Percentiles rank a stretch among this genome's conserved stretches.
Evolutionary conservation across 2,797 vertebrate species (phyloP).

Genomic region (Morus bassanus): DNA sequence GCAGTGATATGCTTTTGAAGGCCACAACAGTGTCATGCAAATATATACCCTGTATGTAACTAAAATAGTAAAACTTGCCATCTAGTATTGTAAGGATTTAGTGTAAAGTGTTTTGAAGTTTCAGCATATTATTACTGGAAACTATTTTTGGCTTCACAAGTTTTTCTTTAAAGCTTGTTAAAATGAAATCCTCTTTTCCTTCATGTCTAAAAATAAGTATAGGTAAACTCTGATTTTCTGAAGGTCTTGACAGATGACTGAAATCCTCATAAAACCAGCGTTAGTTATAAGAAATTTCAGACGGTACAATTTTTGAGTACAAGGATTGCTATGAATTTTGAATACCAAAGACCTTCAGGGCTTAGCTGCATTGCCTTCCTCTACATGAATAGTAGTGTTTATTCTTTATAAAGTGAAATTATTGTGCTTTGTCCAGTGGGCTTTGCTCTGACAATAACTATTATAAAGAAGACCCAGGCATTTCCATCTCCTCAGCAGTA

Average conservation of each 20-base stretch:
- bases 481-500: constrained; percentile 9
- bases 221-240: constrained; percentile 31
- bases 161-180: constrained; percentile 36
- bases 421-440: constrained; percentile 33
- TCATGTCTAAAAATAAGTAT: constrained; percentile 37
- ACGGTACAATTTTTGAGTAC: neutral
- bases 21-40: neutral
- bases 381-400: neutral
- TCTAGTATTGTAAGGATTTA: constrained; percentile 18
- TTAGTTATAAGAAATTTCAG: neutral
- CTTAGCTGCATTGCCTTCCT: neutral
- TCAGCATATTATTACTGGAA: constrained; percentile 11
- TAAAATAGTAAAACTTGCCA: neutral
- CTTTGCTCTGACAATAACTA: constrained; percentile 21
- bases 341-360: neutral
- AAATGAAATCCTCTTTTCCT: constrained; percentile 45
- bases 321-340: neutral
- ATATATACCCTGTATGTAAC: neutral
- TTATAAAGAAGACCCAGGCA: constrained; percentile 8
- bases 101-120: constrained; percentile 27
- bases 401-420: constrained; percentile 13
- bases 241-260: neutral
- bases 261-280: constrained; percentile 4
- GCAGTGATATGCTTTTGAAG: neutral
- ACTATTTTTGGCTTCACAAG: constrained; percentile 2